Percentiles rank a stretch among this genome's conserved stretches.
Evolutionary conservation across 2,113 vertebrate species (phyloP).

Genomic region (Odobenus rosmarus): DNA sequence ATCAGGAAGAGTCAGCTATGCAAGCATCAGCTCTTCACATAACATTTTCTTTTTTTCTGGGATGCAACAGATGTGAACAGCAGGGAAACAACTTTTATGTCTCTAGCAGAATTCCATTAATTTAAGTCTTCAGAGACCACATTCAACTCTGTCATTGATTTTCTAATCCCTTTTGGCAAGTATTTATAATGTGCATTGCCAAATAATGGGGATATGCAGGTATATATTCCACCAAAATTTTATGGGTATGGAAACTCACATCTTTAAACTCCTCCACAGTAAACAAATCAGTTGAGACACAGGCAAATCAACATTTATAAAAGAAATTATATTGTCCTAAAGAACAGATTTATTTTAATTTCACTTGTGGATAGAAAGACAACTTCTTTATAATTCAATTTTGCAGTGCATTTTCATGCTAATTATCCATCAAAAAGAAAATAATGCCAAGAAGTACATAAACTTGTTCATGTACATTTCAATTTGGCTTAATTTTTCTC

Average conservation of each 20-base stretch:
- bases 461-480: not conserved
- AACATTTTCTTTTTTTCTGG: not conserved
- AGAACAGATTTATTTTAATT: not conserved
- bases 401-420: not conserved
- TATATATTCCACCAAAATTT: not conserved
- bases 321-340: not conserved
- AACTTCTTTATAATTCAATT: not conserved
- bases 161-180: not conserved
- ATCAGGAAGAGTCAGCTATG: not conserved
- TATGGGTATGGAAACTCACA: not conserved
- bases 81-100: slow-evolving; percentile 45
- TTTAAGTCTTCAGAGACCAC: not conserved
- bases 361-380: not conserved
- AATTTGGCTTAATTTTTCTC: not conserved
- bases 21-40: slow-evolving; percentile 25
- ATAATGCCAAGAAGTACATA: not conserved
- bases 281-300: slow-evolving; percentile 17
- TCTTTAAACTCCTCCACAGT: not conserved
- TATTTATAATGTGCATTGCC: not conserved
- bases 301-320: not conserved
- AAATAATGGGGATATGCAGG: not conserved
- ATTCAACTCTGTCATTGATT: slow-evolving; percentile 42
- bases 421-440: not conserved
- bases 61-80: slow-evolving; percentile 66
- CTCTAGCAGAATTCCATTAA: slow-evolving; percentile 43